phyloP scores from a whole-genome alignment of 2,888 invertebrate species.

The Eledona agricola region DNA sequence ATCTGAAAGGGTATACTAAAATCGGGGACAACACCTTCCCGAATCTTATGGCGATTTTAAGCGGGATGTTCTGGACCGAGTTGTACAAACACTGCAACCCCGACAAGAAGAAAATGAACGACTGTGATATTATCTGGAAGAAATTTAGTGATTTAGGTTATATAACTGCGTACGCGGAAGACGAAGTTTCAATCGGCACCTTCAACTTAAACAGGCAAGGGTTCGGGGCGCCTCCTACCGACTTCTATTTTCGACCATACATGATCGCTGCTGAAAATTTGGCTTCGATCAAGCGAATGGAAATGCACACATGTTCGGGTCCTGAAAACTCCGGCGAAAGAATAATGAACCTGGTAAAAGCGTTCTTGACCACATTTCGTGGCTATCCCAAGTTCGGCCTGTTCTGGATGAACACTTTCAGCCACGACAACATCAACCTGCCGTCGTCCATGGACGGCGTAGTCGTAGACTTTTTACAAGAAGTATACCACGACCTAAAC shows the following conservation, averaged over 20 bases:
- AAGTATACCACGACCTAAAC: slow-evolving; percentile 68
- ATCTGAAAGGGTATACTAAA: slow-evolving; percentile 64
- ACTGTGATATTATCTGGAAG: slow-evolving; percentile 81
- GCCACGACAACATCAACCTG: slow-evolving; percentile 76
- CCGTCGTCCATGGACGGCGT: slow-evolving; percentile 75
- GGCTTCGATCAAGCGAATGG: slow-evolving; percentile 63
- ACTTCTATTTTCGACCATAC: slow-evolving; percentile 82
- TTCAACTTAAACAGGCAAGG: slow-evolving; percentile 79
- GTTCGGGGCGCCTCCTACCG: slow-evolving; percentile 77
- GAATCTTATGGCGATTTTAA: slow-evolving; percentile 83
- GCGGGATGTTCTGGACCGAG: slow-evolving; percentile 67
- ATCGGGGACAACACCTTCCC: slow-evolving; percentile 90
- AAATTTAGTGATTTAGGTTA: slow-evolving; percentile 76
- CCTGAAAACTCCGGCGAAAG: slow-evolving; percentile 72
- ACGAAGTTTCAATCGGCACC: slow-evolving; percentile 75
- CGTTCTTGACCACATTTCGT: slow-evolving; percentile 73
- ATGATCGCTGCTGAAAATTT: slow-evolving; percentile 72
- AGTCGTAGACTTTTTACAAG: slow-evolving; percentile 68
- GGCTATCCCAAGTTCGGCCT: slow-evolving; percentile 75
- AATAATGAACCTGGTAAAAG: slow-evolving; percentile 73
- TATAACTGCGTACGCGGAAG: slow-evolving; percentile 83
- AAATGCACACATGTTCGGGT: slow-evolving; percentile 68
- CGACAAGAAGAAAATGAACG: slow-evolving; percentile 69
- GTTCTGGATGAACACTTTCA: slow-evolving; percentile 83
- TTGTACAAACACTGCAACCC: slow-evolving; percentile 63